A percentile compares a stretch with the other conserved stretches of the same genome.
phyloP scores from a whole-genome alignment of 2,888 invertebrate genomes.

The Bursaphelenchus okinawaensis region DNA sequence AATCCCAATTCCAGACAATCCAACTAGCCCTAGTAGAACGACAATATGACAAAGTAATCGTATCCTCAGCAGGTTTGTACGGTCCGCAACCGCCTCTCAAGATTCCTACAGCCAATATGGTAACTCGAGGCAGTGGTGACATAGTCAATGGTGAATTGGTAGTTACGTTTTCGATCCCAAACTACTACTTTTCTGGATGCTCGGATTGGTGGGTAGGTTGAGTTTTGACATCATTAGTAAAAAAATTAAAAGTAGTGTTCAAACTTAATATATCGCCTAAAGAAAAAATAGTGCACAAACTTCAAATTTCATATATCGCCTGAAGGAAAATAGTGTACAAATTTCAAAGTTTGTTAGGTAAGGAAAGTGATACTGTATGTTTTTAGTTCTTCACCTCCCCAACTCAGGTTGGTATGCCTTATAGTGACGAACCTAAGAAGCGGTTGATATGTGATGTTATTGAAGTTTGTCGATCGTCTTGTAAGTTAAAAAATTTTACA shows the following conservation, averaged over 20 bases:
- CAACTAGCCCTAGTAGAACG: constrained; percentile 10
- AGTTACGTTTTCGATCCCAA: constrained; percentile 4
- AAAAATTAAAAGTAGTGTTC: too few relatives aligned
- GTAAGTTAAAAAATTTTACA: not conserved
- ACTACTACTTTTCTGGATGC: constrained; percentile 9
- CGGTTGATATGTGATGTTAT: constrained; percentile 1
- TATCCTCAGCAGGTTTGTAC: constrained; percentile 5
- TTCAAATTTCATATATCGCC: too few relatives aligned
- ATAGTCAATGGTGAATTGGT: not conserved
- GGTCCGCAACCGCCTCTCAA: constrained; percentile 1
- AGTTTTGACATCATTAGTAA: too few relatives aligned
- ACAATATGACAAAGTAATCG: not conserved
- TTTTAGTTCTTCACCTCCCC: constrained; percentile 8
- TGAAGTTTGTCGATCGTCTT: not conserved
- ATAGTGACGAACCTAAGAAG: not conserved
- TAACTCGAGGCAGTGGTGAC: constrained; percentile 4
- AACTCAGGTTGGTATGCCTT: constrained; percentile 12
- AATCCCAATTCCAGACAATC: not conserved
- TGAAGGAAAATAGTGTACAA: too few relatives aligned
- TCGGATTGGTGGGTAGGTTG: not conserved
- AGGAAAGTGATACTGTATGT: too few relatives aligned
- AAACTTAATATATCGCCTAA: too few relatives aligned
- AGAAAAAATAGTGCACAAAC: too few relatives aligned
- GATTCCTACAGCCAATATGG: constrained; percentile 11
- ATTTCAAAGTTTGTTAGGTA: too few relatives aligned